Conservation (phyloP, 2,113 vertebrate genomes). For the Atrichornis clamosus region DNA sequence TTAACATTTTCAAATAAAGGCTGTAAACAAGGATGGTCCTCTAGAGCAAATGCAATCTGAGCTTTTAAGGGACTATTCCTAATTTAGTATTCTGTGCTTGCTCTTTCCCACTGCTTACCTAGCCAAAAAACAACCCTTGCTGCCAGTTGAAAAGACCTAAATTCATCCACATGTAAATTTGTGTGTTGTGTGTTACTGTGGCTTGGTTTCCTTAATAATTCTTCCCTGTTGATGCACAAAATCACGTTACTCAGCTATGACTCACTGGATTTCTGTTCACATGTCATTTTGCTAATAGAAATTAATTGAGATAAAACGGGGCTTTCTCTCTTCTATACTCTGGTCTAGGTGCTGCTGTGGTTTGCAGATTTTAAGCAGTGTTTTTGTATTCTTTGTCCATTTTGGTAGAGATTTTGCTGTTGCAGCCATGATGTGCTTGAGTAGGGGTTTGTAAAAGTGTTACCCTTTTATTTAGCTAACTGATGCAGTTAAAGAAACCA, state of each 20-base stretch:
- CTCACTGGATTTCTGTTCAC: not conserved
- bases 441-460: not conserved
- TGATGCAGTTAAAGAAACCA: not conserved
- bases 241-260: not conserved
- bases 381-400: not conserved
- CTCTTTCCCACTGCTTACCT: not conserved
- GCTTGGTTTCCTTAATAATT: not conserved
- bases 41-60: not conserved
- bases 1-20: not conserved
- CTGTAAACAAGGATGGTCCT: not conserved
- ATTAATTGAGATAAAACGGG: not conserved
- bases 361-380: not conserved
- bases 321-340: not conserved
- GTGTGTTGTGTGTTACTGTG: not conserved
- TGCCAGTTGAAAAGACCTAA: not conserved
- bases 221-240: not conserved
- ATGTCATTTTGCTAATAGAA: not conserved
- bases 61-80: not conserved
- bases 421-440: not conserved
- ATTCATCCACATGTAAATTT: not conserved
- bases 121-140: not conserved
- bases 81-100: not conserved
- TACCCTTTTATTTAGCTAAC: not conserved
- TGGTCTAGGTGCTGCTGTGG: not conserved
- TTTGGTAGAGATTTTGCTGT: not conserved